Evolutionary conservation across 1,140 invertebrate species (phyloP).

Genomic region (Coptotermes formosanus): DNA sequence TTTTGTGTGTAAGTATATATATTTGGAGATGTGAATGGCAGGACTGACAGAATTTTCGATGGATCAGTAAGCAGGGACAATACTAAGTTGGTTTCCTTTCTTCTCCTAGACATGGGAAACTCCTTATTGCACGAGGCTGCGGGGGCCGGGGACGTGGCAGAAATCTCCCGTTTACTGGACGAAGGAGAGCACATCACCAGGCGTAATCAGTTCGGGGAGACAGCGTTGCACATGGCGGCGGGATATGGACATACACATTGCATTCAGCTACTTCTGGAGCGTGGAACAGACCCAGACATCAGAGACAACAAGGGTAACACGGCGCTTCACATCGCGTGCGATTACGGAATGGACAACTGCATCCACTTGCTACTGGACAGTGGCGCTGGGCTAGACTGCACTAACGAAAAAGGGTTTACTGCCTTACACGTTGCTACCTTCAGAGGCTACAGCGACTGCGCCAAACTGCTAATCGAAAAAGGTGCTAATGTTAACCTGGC

Average conservation of each 20-base stretch:
- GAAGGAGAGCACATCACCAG: slow-evolving; percentile 53
- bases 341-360: slow-evolving; percentile 55
- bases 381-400: slow-evolving; percentile 65
- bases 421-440: slow-evolving; percentile 43
- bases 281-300: slow-evolving; percentile 57
- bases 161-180: slow-evolving; percentile 53
- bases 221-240: slow-evolving; percentile 61
- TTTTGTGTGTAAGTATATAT: too few relatives aligned
- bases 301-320: slow-evolving; percentile 61
- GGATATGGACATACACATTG: slow-evolving; percentile 56
- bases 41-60: too few relatives aligned
- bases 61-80: too few relatives aligned
- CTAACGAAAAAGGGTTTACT: slow-evolving; percentile 72
- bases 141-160: slow-evolving; percentile 39
- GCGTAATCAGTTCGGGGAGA: slow-evolving; percentile 54
- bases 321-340: slow-evolving; percentile 75
- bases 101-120: neutral
- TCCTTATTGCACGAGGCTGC: neutral
- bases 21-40: too few relatives aligned
- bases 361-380: slow-evolving; percentile 64
- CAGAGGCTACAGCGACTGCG: slow-evolving; percentile 47
- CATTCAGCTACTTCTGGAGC: slow-evolving; percentile 55
- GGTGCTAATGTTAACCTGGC: slow-evolving; percentile 61
- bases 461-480: slow-evolving; percentile 53
- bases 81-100: too few relatives aligned